Evolutionary conservation across 2,888 invertebrate genomes (phyloP), one percentile per base, ranked within the genome.

Genomic region (Lissonota sp.): DNA sequence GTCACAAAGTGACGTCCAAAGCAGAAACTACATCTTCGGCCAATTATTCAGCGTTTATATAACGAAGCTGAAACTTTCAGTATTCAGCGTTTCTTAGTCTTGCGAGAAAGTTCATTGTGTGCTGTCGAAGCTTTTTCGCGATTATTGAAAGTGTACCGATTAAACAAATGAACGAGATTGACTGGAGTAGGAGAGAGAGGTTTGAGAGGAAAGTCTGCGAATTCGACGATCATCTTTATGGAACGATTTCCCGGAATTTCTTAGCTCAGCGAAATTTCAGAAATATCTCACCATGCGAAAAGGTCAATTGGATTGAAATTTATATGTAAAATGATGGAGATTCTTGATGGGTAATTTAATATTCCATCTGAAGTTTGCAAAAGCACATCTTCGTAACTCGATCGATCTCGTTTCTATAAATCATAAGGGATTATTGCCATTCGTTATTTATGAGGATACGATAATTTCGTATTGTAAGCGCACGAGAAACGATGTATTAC

Each of bases 241-340:
- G 53, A 53, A 67, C 67, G 7, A 42, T 5, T 1, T 26, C 1
- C 26, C 26, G 26, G 26, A 55, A 53, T 40, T 37, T 10, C 40
- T 26, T 44, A 49, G 39, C 10, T 16, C 14, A 64, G 37, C 14
- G 5, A 64, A 64, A 46, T 64, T 14, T 16, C 26, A 8, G 55
- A 37, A 46, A 55, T 57, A 39, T 64, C 40, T 10, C 5, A 53
- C 12, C 14, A 53, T 26, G n/a, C 16, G 40, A 49, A 66, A 44
- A 55, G 26, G 26, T 72, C 44, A 74, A 74, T 74, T 66, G 64
- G 57, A 74, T 74, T 74, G 55, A 44, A 57, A 64, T 66, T 66
- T 4, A 8, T 16, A 44, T 44, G 10, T 44, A 12, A 40, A 39
- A 57, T 6, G 40, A 66, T 66, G 12, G 53, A 37, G 14, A 66